A percentile compares a stretch with the other conserved stretches of the same genome.
Conservation (phyloP, 1,140 invertebrate genomes). For the Neodiprion fabricii region DNA sequence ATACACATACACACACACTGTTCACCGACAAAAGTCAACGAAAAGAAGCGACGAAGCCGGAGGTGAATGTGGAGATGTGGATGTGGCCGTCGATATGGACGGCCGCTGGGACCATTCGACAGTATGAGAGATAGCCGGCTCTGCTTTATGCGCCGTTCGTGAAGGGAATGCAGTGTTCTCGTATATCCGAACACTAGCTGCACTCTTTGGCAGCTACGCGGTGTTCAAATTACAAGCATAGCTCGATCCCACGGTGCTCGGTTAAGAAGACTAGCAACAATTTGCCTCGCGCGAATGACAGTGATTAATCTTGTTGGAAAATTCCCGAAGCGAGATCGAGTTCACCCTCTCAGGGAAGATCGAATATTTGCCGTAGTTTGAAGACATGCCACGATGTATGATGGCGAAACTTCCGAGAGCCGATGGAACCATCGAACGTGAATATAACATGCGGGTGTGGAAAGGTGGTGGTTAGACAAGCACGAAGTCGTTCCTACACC, state of each 20-base stretch:
- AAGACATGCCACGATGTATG: no score
- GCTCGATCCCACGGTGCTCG: not conserved
- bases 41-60: not conserved
- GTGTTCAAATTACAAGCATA: not conserved
- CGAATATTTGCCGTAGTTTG: no score
- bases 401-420: no score
- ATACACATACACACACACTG: no score
- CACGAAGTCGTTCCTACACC: no score
- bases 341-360: not conserved
- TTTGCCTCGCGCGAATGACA: not conserved
- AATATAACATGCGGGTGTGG: no score
- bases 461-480: no score
- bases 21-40: not conserved
- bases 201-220: not conserved
- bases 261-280: not conserved
- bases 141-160: not conserved
- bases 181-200: not conserved
- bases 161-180: slow-evolving; percentile 5
- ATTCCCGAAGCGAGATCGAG: not conserved
- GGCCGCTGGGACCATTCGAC: slow-evolving; percentile 1
- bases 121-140: not conserved
- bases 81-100: not conserved
- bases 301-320: not conserved
- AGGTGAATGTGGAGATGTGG: slow-evolving; percentile 1
- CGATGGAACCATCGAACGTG: no score